phyloP scores from a whole-genome alignment of 2,113 vertebrate species.

The Rallus limicola region DNA sequence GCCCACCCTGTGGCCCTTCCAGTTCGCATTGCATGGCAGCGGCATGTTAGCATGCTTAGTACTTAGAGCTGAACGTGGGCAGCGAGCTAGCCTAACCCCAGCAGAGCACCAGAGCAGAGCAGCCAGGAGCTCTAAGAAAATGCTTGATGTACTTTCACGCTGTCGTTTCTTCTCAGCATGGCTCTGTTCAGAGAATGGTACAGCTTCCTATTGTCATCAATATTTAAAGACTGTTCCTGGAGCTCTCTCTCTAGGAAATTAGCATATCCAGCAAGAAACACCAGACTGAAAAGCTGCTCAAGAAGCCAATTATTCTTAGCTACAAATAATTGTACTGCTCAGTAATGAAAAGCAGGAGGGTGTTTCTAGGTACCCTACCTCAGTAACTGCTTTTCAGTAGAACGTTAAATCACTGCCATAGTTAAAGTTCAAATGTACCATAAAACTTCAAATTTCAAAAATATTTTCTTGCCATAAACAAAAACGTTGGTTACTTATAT shows the following conservation, averaged over 20 bases:
- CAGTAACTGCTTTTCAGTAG: neutral
- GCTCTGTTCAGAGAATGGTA: neutral
- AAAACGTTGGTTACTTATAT: neutral
- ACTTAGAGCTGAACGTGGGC: rapidly evolving
- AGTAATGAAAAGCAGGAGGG: neutral
- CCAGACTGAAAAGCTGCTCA: neutral
- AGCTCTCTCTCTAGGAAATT: neutral
- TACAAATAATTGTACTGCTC: neutral
- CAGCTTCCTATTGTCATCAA: neutral
- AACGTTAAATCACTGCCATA: neutral
- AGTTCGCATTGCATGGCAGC: rapidly evolving
- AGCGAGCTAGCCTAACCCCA: neutral
- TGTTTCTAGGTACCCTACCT: neutral
- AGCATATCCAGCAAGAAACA: neutral
- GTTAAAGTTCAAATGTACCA: neutral
- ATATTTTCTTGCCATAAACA: neutral
- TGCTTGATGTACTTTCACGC: neutral
- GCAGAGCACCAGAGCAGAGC: no score
- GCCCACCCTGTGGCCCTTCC: neutral
- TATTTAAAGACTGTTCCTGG: neutral
- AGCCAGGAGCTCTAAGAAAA: neutral
- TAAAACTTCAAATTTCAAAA: neutral
- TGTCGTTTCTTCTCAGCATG: neutral
- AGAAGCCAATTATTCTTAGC: neutral
- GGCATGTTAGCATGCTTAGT: rapidly evolving